Base-by-base conservation (phyloP, 2,797 vertebrate species). In the Manis pentadactyla region DNA sequence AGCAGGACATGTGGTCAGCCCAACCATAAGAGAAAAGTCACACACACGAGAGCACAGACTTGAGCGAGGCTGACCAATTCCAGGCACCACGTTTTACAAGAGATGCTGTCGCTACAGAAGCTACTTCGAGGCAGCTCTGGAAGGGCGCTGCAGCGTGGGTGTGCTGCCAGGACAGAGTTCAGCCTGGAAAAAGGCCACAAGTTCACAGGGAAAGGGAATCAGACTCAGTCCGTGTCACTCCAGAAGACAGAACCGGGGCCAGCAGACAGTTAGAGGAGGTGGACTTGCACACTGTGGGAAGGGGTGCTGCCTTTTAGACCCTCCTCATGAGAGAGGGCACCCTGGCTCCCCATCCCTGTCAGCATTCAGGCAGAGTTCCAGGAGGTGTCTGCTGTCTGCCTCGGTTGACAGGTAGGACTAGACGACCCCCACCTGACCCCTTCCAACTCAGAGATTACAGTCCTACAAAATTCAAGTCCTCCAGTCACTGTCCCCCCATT, bases 11-110 rank as follows among this genome's bases (percentile, higher is more conserved):
- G 12, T 4, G 23, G 21, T 69, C 21, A 18, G 64, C 53, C 17
- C 12, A 42, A 55, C 13, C 83, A 14, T 19, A 17, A 51, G 49
- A 91, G 31, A 55, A 46, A 66, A 15, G n/a, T 55, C 57, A 19
- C 11, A 0, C 11, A 0, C 0, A 1, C 4, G 0, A 8, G 49
- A 39, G 11, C 29, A 0, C 5, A 6, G 19, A 25, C 61, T 18
- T 5, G 0, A 17, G 42, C 0, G 1, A 83, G 55, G 18, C 15
- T 0, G 31, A 34, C 19, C 17, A 0, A 29, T 34, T 69, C 68
- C 19, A 34, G 64, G n/a, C 6, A 7, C 29, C 8, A 1, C 4
- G 23, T 17, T 66, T 29, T 39, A 68, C 18, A 37, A 82, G 53
- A 27, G 27, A 42, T 39, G 57, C 9, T 34, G 25, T 42, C 63